phyloP scores from a whole-genome alignment of 2,797 vertebrate species.

The Falco peregrinus region DNA sequence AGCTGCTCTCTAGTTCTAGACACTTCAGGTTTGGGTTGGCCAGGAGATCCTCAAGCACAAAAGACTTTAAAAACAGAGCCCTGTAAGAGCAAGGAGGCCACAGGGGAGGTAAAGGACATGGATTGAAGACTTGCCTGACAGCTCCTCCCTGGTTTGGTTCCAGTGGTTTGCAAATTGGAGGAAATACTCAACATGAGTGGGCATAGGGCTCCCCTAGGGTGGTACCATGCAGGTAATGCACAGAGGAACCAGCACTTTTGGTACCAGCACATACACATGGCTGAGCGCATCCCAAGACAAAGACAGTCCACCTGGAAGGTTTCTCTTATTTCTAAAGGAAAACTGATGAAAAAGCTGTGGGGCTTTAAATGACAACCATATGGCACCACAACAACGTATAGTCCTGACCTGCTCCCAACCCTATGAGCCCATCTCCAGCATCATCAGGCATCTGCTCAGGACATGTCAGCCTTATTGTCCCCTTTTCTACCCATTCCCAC shows the following conservation, averaged over 20 bases:
- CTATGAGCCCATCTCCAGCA: neutral
- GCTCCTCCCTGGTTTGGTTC: neutral
- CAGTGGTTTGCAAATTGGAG: neutral
- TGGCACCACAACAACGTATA: neutral
- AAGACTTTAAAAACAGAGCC: neutral
- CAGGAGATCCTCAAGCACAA: neutral
- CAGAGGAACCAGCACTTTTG: neutral
- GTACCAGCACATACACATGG: rapidly evolving
- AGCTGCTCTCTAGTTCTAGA: neutral
- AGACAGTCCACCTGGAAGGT: neutral
- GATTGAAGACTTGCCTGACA: neutral
- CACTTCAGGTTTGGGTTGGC: neutral
- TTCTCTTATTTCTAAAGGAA: neutral
- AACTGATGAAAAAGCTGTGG: neutral
- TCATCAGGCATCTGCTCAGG: neutral
- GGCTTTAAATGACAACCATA: neutral
- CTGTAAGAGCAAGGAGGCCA: neutral
- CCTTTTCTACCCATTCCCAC: neutral
- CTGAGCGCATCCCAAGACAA: neutral
- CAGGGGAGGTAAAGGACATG: neutral
- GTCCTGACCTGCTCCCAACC: neutral
- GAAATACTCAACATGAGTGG: rapidly evolving
- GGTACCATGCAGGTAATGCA: rapidly evolving
- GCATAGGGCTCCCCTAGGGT: rapidly evolving
- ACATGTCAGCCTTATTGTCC: rapidly evolving